Evolutionary conservation across 2,113 vertebrate genomes (phyloP).

Genomic region (Pholis gunnellus): DNA sequence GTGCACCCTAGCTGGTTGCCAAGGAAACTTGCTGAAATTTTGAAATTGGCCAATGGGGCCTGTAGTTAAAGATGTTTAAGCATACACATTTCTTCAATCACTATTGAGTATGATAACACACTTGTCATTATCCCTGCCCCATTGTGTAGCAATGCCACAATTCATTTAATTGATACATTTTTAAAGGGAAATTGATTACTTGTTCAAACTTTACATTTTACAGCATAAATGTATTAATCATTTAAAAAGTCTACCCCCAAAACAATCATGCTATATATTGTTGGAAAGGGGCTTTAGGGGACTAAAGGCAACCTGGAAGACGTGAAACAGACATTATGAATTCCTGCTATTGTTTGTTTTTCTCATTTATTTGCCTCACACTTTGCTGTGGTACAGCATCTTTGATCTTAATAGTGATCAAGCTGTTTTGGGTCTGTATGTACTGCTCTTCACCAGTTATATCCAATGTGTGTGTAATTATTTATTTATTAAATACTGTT

Average conservation of each 20-base stretch:
- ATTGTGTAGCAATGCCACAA: constrained; percentile 8
- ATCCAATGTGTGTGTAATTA: not conserved
- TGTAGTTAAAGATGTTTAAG: constrained; percentile 32
- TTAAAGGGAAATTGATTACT: not conserved
- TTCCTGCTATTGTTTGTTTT: not conserved
- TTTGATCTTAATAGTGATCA: not conserved
- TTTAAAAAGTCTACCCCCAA: not conserved
- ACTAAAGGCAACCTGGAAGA: not conserved
- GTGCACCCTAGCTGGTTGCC: constrained; percentile 57
- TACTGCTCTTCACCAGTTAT: not conserved
- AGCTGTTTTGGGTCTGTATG: not conserved
- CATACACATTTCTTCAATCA: constrained; percentile 7
- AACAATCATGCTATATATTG: not conserved
- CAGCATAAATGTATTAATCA: not conserved
- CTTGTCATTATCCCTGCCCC: not conserved
- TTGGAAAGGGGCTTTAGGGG: not conserved
- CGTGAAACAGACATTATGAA: not conserved
- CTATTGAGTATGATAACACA: not conserved
- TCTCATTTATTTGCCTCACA: not conserved
- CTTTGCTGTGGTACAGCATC: not conserved
- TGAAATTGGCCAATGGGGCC: constrained; percentile 34
- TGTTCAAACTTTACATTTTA: not conserved
- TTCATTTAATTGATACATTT: constrained; percentile 15
- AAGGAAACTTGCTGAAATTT: constrained; percentile 65
- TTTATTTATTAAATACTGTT: not conserved